Evolutionary conservation across 2,797 vertebrate species (phyloP), one percentile per base, ranked within the genome.

Genomic region (Sorex maritimensis): DNA sequence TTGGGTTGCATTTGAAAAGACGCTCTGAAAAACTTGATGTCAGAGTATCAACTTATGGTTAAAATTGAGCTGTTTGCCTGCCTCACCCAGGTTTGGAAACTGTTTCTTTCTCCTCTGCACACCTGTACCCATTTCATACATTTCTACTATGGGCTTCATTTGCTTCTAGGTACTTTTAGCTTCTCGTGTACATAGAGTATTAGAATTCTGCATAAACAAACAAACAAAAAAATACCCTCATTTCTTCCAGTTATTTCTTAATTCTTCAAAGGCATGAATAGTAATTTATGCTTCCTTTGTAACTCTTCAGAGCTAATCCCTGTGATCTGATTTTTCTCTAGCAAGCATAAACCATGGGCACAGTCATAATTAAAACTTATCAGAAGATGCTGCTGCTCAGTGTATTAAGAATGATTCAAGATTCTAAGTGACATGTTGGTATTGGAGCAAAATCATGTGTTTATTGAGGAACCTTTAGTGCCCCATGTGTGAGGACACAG

Each of bases 211-310:
- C 38, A 63, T 34, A 34, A 34, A 34, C 34, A 34, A 34, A 34
- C 34, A 34, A 34, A 34, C 34, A 34, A 34, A 63, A 65, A 15
- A 44, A 44, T 3, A 44, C 41, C 41, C 41, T 7, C 10, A 6
- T 58, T 61, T 91, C 23, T 44, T 75, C 28, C 65, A 86, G 90
- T 86, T 77, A 30, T 88, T 91, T 83, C 38, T 86, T 90, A 94
- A 34, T 28, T 85, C 30, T 26, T 74, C 80, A 55, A 90, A 92
- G 14, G 78, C 58, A 86, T 55, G 5, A 23, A 44, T 26, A 24
- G 21, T 44, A 3, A 67, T 71, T 92, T 72, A 74, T 2, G 34
- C n/a, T 9, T 69, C 30, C 19, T 83, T 78, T 49, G 46, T 85
- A 90, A 81, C 49, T 75, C 77, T 93, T 19, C 44, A 88, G 52